A percentile compares a stretch with the other conserved stretches of the same genome.
Evolutionary conservation across 2,113 vertebrate genomes (phyloP).

Genomic region (Cardinalis cardinalis): DNA sequence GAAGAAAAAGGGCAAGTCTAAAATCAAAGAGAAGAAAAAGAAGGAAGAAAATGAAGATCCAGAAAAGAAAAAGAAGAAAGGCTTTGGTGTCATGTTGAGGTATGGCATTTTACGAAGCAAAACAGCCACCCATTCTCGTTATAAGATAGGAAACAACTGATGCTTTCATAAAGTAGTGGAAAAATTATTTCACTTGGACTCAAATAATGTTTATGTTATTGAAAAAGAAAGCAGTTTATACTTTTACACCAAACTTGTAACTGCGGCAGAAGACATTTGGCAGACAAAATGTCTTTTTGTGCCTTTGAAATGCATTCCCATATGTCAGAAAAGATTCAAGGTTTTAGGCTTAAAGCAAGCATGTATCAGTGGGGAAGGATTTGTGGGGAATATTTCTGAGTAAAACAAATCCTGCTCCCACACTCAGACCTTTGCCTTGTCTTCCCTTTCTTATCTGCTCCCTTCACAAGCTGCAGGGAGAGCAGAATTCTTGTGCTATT

Average conservation of each 20-base stretch:
- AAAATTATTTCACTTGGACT: slow-evolving; percentile 59
- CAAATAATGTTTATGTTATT: slow-evolving; percentile 65
- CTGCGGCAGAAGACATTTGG: slow-evolving; percentile 62
- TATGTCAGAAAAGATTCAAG: slow-evolving; percentile 51
- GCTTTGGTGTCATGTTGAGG: slow-evolving; percentile 89
- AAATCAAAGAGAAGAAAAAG: slow-evolving; percentile 87
- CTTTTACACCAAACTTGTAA: slow-evolving; percentile 62
- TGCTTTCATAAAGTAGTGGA: not conserved
- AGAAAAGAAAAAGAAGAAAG: slow-evolving; percentile 90
- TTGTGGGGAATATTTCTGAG: slow-evolving; percentile 8
- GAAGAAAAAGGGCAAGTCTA: slow-evolving; percentile 83
- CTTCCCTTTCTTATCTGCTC: not conserved
- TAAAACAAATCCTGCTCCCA: not conserved
- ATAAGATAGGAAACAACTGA: not conserved
- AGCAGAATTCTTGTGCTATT: not conserved
- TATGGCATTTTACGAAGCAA: slow-evolving; percentile 47
- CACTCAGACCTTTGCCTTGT: not conserved
- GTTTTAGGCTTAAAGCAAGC: slow-evolving; percentile 23
- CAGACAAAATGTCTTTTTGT: slow-evolving; percentile 61
- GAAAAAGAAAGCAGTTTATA: slow-evolving; percentile 65
- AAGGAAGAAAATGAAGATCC: slow-evolving; percentile 84
- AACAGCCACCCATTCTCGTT: not conserved
- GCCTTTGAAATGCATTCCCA: slow-evolving; percentile 63
- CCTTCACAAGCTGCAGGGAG: not conserved
- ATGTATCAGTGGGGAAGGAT: not conserved